Evolutionary conservation across 2,797 vertebrate species (phyloP).

Genomic region (Diceros bicornis): DNA sequence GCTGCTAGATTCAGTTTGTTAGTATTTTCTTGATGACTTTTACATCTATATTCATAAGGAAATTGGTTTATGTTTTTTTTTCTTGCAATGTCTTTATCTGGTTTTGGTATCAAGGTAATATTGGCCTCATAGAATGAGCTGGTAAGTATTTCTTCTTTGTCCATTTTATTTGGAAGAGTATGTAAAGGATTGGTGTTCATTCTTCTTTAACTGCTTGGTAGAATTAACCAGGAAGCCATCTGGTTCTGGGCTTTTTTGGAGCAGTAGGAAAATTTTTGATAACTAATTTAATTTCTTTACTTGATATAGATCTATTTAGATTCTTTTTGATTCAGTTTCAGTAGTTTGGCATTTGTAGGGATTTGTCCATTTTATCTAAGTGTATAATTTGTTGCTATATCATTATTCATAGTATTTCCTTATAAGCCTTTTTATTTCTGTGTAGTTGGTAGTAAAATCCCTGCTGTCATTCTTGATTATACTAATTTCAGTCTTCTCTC

Average conservation of each 20-base stretch:
- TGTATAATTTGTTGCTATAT: neutral
- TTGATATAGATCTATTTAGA: neutral
- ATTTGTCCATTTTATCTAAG: neutral
- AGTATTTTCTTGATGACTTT: neutral
- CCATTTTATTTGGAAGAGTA: neutral
- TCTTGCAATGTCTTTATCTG: neutral
- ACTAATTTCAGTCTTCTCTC: neutral
- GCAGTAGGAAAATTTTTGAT: neutral
- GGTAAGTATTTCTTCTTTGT: neutral
- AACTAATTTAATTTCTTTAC: neutral
- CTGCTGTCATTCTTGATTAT: neutral
- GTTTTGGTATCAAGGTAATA: neutral
- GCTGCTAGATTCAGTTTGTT: neutral
- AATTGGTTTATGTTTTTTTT: slow-evolving; percentile 9
- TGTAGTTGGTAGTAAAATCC: neutral
- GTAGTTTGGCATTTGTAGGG: neutral
- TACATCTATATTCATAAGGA: neutral
- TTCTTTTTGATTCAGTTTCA: neutral
- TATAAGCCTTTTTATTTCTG: neutral
- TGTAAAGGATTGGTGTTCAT: neutral
- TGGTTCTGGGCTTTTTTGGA: neutral
- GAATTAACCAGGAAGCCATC: neutral
- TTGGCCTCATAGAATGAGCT: neutral
- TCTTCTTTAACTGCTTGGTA: neutral
- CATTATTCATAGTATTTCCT: neutral